Base-by-base conservation (phyloP, 2,888 invertebrate genomes). In the Tortricodes alternella region DNA sequence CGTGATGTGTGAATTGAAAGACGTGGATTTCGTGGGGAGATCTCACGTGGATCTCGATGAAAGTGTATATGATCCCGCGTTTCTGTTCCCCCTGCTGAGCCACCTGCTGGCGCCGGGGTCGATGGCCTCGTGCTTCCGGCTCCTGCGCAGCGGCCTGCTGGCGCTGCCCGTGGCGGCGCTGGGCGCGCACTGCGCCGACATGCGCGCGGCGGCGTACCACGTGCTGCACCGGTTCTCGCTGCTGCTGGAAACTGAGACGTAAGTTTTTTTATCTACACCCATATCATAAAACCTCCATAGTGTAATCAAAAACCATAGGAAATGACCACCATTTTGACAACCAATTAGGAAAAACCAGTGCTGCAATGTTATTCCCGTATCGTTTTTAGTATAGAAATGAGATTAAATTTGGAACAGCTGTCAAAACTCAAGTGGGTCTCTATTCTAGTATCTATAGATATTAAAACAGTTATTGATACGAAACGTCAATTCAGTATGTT, bases 1-100 rank as follows among this genome's bases (percentile, higher is more conserved):
- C 7, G 59, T 73, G 5, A 51, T 80, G 13, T 56, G 59, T 2
- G 62, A 68, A 23, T 63, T 74, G 11, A 71, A 66, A 41, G 67
- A 66, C 11, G 46, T 57, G 0, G 85, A 86, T 53, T 59, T 83
- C 8, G 61, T 70, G 8, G 66, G 70, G 4, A 53, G 65, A 1
- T 80, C 82, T 1, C 84, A 86, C 59, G 8, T 62, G 2, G 73
- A 74, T 35, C 62, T 62, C 0, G 80, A 80, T 24, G 77, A 76
- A 29, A 80, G 89, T 2, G 86, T 95, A 48, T 98, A 98, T 68
- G 97, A 98, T 84, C 95, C 97, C 1, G 91, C 94, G 19, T 98
- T 97, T 76, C 86, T 97, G 63, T 89, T 97, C 50, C 96, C 97
- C 0, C 77, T 97, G 7, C 92, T 98, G 75, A 93, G 93, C 61